Percentiles rank a stretch among this genome's conserved stretches.
Evolutionary conservation across 2,797 vertebrate genomes (phyloP).

Genomic region (Channa striata): DNA sequence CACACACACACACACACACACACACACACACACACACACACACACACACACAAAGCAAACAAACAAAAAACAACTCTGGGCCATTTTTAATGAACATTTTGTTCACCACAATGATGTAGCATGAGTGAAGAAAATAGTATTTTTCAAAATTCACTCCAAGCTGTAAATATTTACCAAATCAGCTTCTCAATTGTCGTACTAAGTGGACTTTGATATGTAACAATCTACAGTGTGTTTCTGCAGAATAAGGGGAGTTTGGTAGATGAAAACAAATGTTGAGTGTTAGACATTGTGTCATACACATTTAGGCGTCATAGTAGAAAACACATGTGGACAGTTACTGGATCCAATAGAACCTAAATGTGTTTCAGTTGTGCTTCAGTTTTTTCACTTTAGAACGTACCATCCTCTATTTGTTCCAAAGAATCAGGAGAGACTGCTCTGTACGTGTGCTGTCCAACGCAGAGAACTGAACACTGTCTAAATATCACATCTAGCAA

Average conservation of each 20-base stretch:
- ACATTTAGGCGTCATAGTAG: no score
- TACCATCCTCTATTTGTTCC: no score
- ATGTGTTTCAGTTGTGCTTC: neutral
- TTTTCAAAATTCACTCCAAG: neutral
- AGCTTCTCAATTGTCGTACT: neutral
- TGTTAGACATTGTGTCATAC: no score
- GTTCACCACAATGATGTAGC: slow-evolving; percentile 39
- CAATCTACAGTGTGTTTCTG: no score
- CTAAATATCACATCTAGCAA: neutral
- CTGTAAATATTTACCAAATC: neutral
- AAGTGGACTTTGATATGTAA: neutral
- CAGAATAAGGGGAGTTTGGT: no score
- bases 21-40: slow-evolving; percentile 11
- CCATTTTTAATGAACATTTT: slow-evolving; percentile 64
- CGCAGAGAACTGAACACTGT: neutral
- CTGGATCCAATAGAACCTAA: no score
- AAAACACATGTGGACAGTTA: neutral
- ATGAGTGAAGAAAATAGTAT: slow-evolving; percentile 25
- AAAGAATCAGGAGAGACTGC: no score
- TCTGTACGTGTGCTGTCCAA: neutral
- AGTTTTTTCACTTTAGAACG: no score
- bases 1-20: neutral
- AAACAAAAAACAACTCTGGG: slow-evolving; percentile 60
- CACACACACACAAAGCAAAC: neutral
- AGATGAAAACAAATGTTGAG: no score